Base-by-base conservation (phyloP, 2,888 invertebrate genomes). In the Cybosia mesomella region DNA sequence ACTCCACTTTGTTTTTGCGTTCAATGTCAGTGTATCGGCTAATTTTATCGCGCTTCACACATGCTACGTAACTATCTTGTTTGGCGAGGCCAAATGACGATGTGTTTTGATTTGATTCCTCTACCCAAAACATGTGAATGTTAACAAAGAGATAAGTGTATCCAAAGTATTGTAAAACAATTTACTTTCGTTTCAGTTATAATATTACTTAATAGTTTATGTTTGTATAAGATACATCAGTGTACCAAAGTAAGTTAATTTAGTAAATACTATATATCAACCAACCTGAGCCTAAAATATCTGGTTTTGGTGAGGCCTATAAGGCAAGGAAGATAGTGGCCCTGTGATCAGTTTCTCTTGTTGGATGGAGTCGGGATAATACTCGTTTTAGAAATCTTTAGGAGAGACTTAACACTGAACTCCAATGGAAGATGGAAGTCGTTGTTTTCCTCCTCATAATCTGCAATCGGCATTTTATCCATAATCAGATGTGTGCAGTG, bases 1-100 rank as follows among this genome's bases (percentile, higher is more conserved):
- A 91, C 88, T 91, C 92, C 87, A 93, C 91, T 93, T 93, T 93
- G 93, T 92, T 93, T 92, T 93, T 92, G 91, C 93, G 93, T 94
- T 93, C 94, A 94, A 94, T 94, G 94, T 94, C 94, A 94, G 92
- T 90, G 91, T 93, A 93, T 92, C 91, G 89, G 91, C 94, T 94
- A 94, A 94, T 94, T 94, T 94, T 94, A 94, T 92, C 94, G 84
- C 91, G 89, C 85, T 87, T 89, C 91, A 89, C 89, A 87, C 85
- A 87, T 85, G 85, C 90, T 89, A 89, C 91, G 91, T 89, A 91
- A 91, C 91, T 88, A 91, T 91, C 87, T 89, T 88, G 88, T 90
- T 91, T 88, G 91, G 90, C 90, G 91, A 89, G 89, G 89, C 91
- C 90, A 92, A 91, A 89, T 88, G 85, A 88, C 88, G 87, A 89